Evolutionary conservation across 2,888 invertebrate species (phyloP).

Genomic region (Cerastis leucographa): DNA sequence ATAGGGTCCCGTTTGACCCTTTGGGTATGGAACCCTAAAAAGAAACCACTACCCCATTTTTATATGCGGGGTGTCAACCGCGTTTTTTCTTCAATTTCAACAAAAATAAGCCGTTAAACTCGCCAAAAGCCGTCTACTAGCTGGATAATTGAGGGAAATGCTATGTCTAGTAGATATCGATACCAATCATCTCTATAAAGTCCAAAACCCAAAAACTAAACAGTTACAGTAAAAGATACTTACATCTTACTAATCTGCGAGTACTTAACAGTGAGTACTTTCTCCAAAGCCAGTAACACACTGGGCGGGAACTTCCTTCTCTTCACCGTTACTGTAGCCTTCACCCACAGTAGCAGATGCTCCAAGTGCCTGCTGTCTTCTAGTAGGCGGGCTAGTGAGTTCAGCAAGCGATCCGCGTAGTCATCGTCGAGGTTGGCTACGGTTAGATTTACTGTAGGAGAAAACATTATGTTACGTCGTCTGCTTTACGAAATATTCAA

Average conservation of each 20-base stretch:
- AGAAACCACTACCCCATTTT: too few relatives aligned
- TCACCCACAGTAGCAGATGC: slow-evolving; percentile 96
- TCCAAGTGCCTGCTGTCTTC: slow-evolving; percentile 96
- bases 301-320: slow-evolving; percentile 92
- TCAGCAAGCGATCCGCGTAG: slow-evolving; percentile 94
- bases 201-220: background rate
- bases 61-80: too few relatives aligned
- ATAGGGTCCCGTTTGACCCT: too few relatives aligned
- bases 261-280: slow-evolving; percentile 94
- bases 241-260: slow-evolving; percentile 96
- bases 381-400: slow-evolving; percentile 93
- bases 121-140: background rate
- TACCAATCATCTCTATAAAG: background rate
- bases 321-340: slow-evolving; percentile 92
- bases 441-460: slow-evolving; percentile 94
- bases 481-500: too few relatives aligned
- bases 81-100: background rate
- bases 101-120: background rate
- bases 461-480: too few relatives aligned
- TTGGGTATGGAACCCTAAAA: too few relatives aligned
- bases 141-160: too few relatives aligned
- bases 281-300: slow-evolving; percentile 94
- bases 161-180: too few relatives aligned
- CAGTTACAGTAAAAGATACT: slow-evolving; percentile 83
- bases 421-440: slow-evolving; percentile 92